Percentiles rank a stretch among this genome's conserved stretches.
phyloP scores from a whole-genome alignment of 1,140 invertebrate species.

The Samia ricini region DNA sequence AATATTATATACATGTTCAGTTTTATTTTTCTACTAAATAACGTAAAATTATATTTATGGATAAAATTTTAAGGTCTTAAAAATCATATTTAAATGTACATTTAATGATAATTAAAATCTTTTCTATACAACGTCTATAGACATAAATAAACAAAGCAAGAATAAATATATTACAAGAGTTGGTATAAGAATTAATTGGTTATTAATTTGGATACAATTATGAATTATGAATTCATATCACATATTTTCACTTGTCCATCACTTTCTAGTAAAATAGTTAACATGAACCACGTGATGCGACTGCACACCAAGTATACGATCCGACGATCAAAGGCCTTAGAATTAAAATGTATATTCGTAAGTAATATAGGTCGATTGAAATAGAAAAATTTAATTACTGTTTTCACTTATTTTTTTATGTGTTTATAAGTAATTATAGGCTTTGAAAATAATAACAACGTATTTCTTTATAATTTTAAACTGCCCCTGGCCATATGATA shows the following conservation, averaged over 20 bases:
- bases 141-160: too few relatives aligned
- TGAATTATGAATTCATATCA: background rate
- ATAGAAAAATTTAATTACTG: background rate
- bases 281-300: background rate
- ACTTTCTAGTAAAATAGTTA: background rate
- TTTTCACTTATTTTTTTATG: background rate
- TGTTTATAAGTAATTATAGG: background rate
- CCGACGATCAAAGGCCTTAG: background rate
- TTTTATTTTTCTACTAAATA: too few relatives aligned
- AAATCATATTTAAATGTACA: too few relatives aligned
- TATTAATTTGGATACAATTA: background rate
- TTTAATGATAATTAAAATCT: too few relatives aligned
- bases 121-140: too few relatives aligned
- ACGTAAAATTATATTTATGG: too few relatives aligned
- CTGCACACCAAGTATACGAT: background rate
- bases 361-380: background rate
- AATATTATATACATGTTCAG: too few relatives aligned
- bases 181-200: background rate
- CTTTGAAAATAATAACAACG: background rate
- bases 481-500: slow-evolving; percentile 48
- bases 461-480: background rate
- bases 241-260: background rate
- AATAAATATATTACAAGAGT: background rate
- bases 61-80: too few relatives aligned
- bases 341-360: background rate